These are phyloP conservation scores for Holothuria glaberrima DNA, from an alignment of 35 echinoderm and acorn worm species.

Conservation along the genomic window DNA sequence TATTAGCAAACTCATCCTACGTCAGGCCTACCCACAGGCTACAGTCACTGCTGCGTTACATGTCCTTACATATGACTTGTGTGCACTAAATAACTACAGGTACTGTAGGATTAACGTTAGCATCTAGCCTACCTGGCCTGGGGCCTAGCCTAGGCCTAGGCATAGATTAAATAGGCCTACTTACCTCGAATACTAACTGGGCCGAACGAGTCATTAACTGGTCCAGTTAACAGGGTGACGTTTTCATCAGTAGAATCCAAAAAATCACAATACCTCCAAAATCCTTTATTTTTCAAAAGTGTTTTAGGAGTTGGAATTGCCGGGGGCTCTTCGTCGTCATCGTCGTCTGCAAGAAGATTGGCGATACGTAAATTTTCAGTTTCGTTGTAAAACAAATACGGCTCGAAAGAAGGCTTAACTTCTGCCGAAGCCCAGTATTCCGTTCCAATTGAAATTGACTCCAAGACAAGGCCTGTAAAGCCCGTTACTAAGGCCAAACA, in stretches of 20 bases:
- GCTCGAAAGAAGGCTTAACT: not conserved
- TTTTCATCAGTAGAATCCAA: constrained; percentile 2
- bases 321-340: not conserved
- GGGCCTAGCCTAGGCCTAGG: too few species aligned
- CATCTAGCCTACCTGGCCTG: too few species aligned
- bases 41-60: too few species aligned
- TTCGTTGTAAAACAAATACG: constrained; percentile 21
- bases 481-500: constrained; percentile 34
- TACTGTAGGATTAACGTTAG: too few species aligned
- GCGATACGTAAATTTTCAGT: not conserved
- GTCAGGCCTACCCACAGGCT: too few species aligned
- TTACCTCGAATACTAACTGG: too few species aligned
- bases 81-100: too few species aligned
- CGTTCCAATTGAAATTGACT: constrained; percentile 31
- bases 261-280: constrained; percentile 33
- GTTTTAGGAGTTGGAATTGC: not conserved
- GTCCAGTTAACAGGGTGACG: not conserved
- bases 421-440: constrained; percentile 13
- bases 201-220: too few species aligned
- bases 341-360: not conserved
- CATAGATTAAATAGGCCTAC: too few species aligned
- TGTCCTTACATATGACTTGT: too few species aligned
- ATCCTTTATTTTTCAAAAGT: constrained; percentile 37
- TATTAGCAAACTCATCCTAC: too few species aligned
- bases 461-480: constrained; percentile 3